Percentiles rank a stretch among this genome's conserved stretches.
These are phyloP conservation scores for Nautilus pompilius DNA, from an alignment of 1,140 invertebrate species.

Conservation along the genomic window DNA sequence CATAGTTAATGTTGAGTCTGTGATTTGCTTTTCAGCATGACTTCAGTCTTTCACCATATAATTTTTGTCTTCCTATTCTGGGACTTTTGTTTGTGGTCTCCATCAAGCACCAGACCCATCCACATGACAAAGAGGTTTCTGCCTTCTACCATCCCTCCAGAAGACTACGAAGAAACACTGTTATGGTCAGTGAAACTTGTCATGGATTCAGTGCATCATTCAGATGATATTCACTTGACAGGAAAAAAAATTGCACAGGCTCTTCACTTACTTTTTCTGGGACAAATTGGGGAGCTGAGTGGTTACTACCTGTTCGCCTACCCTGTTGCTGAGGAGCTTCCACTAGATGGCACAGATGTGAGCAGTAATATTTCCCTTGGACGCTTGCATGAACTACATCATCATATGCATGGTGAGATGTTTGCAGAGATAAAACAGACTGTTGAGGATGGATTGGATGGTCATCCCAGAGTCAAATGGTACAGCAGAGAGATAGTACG, in stretches of 20 bases:
- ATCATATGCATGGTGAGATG: background rate
- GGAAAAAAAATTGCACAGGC: constrained; percentile 9
- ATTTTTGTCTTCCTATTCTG: no score
- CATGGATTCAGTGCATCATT: background rate
- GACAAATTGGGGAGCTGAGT: constrained; percentile 7
- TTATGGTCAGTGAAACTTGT: background rate
- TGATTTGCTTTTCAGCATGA: no score
- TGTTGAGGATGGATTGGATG: constrained; percentile 23
- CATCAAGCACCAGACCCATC: background rate
- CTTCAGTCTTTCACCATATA: no score
- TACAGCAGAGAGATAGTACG: constrained; percentile 33
- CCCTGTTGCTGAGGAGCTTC: background rate
- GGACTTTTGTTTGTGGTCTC: background rate
- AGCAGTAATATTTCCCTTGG: background rate
- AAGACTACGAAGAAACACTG: constrained; percentile 2
- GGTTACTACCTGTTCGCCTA: constrained; percentile 13
- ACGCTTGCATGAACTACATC: background rate
- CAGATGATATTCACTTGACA: background rate
- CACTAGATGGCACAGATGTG: background rate
- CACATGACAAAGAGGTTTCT: background rate
- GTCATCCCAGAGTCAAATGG: constrained; percentile 33
- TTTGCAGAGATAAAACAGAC: background rate
- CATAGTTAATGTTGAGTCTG: no score
- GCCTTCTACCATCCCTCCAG: background rate
- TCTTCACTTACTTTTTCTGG: constrained; percentile 5